Evolutionary conservation across 2,888 invertebrate species (phyloP), one percentile per base, ranked within the genome.

Genomic region (Eristalis intricaria): DNA sequence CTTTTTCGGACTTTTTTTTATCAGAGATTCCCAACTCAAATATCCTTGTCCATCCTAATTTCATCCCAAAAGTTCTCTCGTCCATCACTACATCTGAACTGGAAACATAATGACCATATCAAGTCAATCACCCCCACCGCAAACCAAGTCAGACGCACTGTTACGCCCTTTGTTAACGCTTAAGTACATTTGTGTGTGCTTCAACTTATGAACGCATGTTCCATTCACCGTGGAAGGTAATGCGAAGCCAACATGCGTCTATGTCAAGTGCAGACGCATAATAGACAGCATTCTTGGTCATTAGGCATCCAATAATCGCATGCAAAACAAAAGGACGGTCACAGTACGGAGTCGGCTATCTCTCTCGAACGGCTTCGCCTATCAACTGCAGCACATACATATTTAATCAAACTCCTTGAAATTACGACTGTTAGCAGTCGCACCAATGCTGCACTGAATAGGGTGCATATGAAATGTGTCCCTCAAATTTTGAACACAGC

Each of bases 401-500:
- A 82, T 86, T 86, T 71, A 86, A 86, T 75, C 75, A 78, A 86
- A 78, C 56, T 86, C 58, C 71, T 82, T 83, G 74, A 40, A 78
- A 86, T 86, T 74, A 75, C 75, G 56, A 74, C 66, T 71, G 75
- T 74, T 66, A 69, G 75, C 74, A 75, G 61, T 82, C 60, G 32
- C 43, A 82, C 43, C 35, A 56, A 56, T 76, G 65, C 74, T 61
- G 74, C 69, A 69, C 50, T 74, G 74, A 66, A 80, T 75, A 64
- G 81, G 81, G 69, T 78, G 86, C 78, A 86, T 86, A 76, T 61
- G 35, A 78, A 86, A 82, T 86, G 86, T 75, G 82, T 78, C 78
- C 82, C 86, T 86, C 70, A 50, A 86, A 82, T 75, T 85, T 64
- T 61, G 78, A 86, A 32, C 83, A 77, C 56, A 26, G 29, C 68